phyloP scores from a whole-genome alignment of 2,888 invertebrate species.

The Julus scandinavius region DNA sequence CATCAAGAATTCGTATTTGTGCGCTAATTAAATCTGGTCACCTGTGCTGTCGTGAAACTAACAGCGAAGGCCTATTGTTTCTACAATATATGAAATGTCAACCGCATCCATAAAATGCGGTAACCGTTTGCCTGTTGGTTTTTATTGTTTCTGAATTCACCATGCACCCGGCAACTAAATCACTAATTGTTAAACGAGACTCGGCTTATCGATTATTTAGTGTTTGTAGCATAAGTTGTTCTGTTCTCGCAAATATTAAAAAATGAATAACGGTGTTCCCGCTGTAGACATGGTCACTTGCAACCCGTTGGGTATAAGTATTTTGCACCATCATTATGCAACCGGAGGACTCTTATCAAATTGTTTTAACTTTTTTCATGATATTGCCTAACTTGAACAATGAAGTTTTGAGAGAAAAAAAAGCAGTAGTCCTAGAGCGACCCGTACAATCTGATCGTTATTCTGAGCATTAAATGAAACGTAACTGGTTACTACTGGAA shows the following conservation, averaged over 20 bases:
- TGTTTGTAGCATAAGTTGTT: not conserved
- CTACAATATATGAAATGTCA: not conserved
- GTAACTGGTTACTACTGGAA: not conserved
- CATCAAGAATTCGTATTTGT: not conserved
- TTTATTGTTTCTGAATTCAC: not conserved
- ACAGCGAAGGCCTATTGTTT: not conserved
- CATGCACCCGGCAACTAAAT: not conserved
- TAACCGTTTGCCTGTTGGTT: not conserved
- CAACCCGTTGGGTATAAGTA: not conserved
- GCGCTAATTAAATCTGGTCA: not conserved
- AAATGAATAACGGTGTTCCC: not conserved
- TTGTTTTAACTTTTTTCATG: not conserved
- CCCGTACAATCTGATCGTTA: not conserved
- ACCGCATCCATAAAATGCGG: not conserved
- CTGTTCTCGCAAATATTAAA: not conserved
- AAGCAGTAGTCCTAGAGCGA: not conserved
- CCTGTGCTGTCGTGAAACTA: too few species aligned
- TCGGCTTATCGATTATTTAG: not conserved
- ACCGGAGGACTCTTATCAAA: not conserved
- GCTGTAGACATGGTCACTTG: not conserved
- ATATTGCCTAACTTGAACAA: not conserved
- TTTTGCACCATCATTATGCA: not conserved
- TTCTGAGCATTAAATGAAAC: not conserved
- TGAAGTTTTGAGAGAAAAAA: not conserved
- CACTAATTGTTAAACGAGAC: not conserved